These are phyloP conservation scores for Aleiodes leptofemur DNA, from an alignment of 2,888 invertebrate species.

Conservation along the genomic window DNA sequence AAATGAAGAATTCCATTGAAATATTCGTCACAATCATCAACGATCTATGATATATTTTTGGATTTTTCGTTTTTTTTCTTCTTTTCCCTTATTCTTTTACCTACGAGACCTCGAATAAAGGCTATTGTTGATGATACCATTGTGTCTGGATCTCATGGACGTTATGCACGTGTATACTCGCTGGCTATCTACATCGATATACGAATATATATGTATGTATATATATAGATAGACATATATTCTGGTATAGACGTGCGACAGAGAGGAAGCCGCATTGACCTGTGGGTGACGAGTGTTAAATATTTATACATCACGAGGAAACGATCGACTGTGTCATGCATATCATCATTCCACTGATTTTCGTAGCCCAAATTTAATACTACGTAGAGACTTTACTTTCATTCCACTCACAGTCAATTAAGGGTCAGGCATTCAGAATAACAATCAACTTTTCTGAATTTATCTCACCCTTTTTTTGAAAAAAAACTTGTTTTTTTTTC, in stretches of 20 bases:
- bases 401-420: neutral
- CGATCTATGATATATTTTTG: neutral
- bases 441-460: neutral
- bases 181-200: constrained; percentile 44
- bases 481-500: neutral
- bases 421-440: neutral
- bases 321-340: constrained; percentile 57
- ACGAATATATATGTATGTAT: constrained; percentile 17
- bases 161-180: constrained; percentile 47
- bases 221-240: constrained; percentile 18
- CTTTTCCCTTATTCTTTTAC: too few relatives aligned
- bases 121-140: constrained; percentile 70
- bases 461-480: too few relatives aligned
- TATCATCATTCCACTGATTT: constrained; percentile 8
- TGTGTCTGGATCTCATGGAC: constrained; percentile 61
- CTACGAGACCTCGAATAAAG: constrained; percentile 63
- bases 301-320: constrained; percentile 71
- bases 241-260: constrained; percentile 43
- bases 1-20: neutral
- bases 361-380: constrained; percentile 1
- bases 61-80: neutral
- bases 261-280: constrained; percentile 69
- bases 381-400: neutral
- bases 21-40: too few relatives aligned
- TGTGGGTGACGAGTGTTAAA: constrained; percentile 65